phyloP scores from a whole-genome alignment of 2,113 vertebrate species.

The Hyla sarda region DNA sequence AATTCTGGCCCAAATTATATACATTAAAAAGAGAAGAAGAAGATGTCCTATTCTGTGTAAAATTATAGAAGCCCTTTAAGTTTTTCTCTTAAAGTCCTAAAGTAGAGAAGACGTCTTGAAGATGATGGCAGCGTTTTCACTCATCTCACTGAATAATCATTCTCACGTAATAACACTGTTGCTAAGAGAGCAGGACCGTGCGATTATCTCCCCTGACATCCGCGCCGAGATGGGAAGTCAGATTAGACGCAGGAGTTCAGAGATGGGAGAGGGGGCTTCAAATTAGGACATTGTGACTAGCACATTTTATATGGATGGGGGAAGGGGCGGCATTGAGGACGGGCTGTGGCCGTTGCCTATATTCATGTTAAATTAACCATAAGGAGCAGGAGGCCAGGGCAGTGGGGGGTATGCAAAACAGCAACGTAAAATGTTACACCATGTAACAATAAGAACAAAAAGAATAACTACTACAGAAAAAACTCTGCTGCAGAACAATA shows the following conservation, averaged over 20 bases:
- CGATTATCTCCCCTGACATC: slow-evolving; percentile 35
- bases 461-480: neutral
- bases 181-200: slow-evolving; percentile 43
- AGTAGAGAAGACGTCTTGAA: neutral
- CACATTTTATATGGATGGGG: neutral
- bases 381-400: neutral
- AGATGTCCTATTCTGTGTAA: neutral
- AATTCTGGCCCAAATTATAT: neutral
- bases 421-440: neutral
- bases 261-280: neutral
- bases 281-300: neutral
- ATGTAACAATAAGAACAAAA: neutral
- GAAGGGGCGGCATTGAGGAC: neutral
- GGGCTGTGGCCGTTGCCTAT: neutral
- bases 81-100: neutral
- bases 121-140: slow-evolving; percentile 27
- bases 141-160: slow-evolving; percentile 31
- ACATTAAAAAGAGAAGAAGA: neutral
- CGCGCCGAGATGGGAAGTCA: slow-evolving; percentile 32
- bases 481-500: no score
- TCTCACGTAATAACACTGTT: slow-evolving; percentile 23
- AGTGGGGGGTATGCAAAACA: neutral
- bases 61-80: neutral
- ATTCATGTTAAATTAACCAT: slow-evolving; percentile 35
- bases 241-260: slow-evolving; percentile 27